Conservation (phyloP, 1,140 invertebrate genomes). For the Spodoptera frugiperda region DNA sequence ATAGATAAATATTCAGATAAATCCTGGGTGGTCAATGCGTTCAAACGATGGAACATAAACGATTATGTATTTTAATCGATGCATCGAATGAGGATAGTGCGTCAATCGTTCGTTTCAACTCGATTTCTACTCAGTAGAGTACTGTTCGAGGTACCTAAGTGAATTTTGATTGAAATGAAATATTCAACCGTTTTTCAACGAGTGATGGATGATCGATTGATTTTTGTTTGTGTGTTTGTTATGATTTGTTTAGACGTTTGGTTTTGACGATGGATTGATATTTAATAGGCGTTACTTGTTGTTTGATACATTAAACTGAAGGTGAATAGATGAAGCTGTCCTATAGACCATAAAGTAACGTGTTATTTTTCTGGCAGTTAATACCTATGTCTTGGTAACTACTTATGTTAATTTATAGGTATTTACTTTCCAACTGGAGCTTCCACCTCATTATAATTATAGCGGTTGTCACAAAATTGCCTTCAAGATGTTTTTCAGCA, state of each 20-base stretch:
- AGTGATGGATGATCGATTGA: too few species aligned
- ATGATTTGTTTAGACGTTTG: constrained; percentile 3
- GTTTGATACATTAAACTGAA: too few species aligned
- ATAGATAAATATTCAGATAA: constrained; percentile 40
- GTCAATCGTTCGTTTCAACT: constrained; percentile 53
- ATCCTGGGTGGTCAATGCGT: constrained; percentile 22
- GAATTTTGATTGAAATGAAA: constrained; percentile 59
- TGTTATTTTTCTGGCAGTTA: too few species aligned
- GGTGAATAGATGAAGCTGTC: too few species aligned
- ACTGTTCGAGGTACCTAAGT: constrained; percentile 43
- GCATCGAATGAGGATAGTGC: constrained; percentile 63
- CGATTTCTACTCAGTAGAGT: constrained; percentile 12
- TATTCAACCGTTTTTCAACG: constrained; percentile 53
- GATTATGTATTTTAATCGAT: constrained; percentile 66
- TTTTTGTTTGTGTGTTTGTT: not conserved
- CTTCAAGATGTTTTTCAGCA: too few species aligned
- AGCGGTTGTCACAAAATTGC: too few species aligned
- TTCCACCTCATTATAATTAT: too few species aligned
- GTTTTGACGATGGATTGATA: not conserved
- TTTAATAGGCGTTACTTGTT: too few species aligned
- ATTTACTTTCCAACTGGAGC: too few species aligned
- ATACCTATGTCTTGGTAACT: too few species aligned
- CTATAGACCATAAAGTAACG: too few species aligned
- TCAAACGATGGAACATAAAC: constrained; percentile 12
- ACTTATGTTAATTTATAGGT: too few species aligned